A percentile compares a stretch with the other conserved stretches of the same genome.
phyloP scores from a whole-genome alignment of 2,888 invertebrate genomes.

The Cryptocheilus praepositus region DNA sequence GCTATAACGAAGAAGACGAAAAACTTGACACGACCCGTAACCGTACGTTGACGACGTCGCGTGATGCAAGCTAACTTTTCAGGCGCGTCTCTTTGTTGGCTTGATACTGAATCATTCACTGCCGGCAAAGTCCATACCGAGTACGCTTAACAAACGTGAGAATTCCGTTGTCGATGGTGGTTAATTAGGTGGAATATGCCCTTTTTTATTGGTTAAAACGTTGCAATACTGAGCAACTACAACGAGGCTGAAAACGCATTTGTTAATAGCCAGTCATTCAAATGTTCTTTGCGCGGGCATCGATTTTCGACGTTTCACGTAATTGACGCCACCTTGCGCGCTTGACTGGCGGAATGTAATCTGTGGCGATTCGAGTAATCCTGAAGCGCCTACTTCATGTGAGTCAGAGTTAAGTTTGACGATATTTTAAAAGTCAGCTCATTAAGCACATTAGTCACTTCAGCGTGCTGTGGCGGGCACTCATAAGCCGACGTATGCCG shows the following conservation, averaged over 20 bases:
- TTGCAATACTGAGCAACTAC: too few species aligned
- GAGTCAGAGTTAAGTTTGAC: conserved; percentile 1
- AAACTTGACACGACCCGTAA: conserved; percentile 3
- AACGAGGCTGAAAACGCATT: too few species aligned
- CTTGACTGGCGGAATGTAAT: background rate
- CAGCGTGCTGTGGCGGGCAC: too few species aligned
- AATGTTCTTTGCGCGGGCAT: too few species aligned
- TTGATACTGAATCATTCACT: background rate
- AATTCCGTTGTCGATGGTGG: too few species aligned
- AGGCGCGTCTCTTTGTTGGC: background rate
- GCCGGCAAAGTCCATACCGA: background rate
- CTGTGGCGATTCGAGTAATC: background rate
- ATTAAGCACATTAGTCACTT: background rate
- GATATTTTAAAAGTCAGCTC: conserved; percentile 1
- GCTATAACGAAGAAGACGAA: conserved; percentile 7
- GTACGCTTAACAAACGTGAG: conserved; percentile 1
- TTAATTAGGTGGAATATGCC: too few species aligned
- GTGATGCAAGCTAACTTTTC: background rate
- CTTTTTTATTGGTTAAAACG: too few species aligned
- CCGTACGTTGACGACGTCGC: background rate
- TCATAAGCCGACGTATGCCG: background rate
- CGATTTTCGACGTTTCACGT: too few species aligned
- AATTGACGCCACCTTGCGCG: background rate
- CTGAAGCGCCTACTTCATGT: background rate
- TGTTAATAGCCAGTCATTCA: too few species aligned